phyloP scores from a whole-genome alignment of 1,140 invertebrate genomes.

The Drosophila parvula region DNA sequence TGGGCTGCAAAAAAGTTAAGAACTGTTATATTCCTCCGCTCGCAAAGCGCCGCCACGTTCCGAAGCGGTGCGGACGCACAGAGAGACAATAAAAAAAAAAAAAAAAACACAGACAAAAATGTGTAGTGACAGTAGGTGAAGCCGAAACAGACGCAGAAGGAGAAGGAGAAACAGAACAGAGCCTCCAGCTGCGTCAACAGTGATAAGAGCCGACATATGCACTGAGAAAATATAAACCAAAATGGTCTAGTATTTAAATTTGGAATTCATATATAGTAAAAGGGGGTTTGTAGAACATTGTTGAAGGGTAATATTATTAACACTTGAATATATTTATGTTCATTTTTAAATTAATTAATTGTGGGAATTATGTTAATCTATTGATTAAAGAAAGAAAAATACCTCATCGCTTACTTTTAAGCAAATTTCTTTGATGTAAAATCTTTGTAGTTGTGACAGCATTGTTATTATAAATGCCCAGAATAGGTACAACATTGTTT shows the following conservation, averaged over 20 bases:
- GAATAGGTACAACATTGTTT: no score
- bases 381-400: no score
- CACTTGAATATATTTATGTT: no score
- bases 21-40: constrained; percentile 48
- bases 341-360: not conserved
- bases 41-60: constrained; percentile 44
- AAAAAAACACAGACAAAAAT: constrained; percentile 52
- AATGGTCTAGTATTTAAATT: constrained; percentile 1
- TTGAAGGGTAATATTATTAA: not conserved
- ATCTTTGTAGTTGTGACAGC: no score
- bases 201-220: constrained; percentile 26
- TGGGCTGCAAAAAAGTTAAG: constrained; percentile 70
- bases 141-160: constrained; percentile 34
- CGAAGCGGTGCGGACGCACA: constrained; percentile 23
- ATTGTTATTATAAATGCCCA: no score
- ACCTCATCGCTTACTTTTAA: no score
- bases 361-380: no score
- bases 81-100: constrained; percentile 53
- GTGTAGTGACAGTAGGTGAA: constrained; percentile 33
- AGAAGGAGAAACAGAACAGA: constrained; percentile 39
- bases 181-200: constrained; percentile 75
- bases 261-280: not conserved
- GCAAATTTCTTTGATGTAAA: no score
- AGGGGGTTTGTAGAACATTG: not conserved
- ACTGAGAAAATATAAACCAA: constrained; percentile 9